Evolutionary conservation across 2,888 invertebrate genomes (phyloP), one percentile per base, ranked within the genome.

Genomic region (Pterostichus niger): DNA sequence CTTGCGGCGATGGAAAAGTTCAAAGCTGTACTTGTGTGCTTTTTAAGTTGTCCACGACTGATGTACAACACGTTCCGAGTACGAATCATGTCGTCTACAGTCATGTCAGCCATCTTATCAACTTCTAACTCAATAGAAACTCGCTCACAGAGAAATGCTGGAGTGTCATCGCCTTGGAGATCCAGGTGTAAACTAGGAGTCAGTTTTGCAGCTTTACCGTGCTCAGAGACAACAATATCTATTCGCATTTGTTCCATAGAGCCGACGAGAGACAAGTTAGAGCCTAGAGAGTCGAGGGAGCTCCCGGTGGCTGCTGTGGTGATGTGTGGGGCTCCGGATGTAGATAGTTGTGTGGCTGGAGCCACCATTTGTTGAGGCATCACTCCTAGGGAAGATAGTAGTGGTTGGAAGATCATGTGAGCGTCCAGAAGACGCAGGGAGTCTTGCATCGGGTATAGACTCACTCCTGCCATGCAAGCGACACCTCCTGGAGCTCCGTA

Each of bases 151-250:
- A 97, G 92, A 91, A 98, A 98, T 2, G 98, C 96, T 0, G 98
- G 97, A 0, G 95, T 94, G 88, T 96, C 96, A 73, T 94, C 92
- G 84, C 92, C 92, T 40, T 40, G 40, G 4, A 82, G 9, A 49
- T 76, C 73, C 31, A 76, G 46, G n/a, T 59, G 61, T 61, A 46
- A 24, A 86, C 84, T 86, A 90, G 91, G 0, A 88, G 86, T 84
- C 89, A 89, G 86, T 91, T 92, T 86, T 35, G 93, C 92, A n/a
- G 92, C 91, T 89, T 93, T 93, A 17, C 94, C 94, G 87, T 93
- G 93, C 89, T 98, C 98, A 86, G 98, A 97, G 85, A 98, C 98
- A 5, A 98, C 97, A 89, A 99, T 98, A 90, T 98, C 97, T 84
- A 98, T 96, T 85, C 96, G 93, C 91, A 98, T 94, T 6, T 95